A percentile compares a stretch with the other conserved stretches of the same genome.
phyloP scores from a whole-genome alignment of 2,888 invertebrate genomes.

The Spatulosminthurus flaviceps region DNA sequence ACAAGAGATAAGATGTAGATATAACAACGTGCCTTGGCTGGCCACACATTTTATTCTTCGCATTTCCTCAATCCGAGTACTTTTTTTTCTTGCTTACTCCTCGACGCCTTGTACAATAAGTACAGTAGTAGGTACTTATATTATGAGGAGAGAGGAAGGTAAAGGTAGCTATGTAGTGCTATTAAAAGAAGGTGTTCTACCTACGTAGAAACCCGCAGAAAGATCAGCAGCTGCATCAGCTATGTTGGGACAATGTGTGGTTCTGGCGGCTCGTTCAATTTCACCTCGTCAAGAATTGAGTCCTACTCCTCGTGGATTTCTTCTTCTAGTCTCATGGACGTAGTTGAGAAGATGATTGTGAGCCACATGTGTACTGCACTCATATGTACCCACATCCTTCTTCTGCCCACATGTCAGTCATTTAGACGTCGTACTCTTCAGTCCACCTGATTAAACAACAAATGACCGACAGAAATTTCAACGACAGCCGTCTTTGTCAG shows the following conservation, averaged over 20 bases:
- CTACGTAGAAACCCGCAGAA: neutral
- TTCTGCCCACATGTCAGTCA: slow-evolving; percentile 27
- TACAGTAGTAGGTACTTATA: too few species aligned
- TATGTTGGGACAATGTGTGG: neutral
- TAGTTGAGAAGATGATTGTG: neutral
- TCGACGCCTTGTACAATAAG: too few species aligned
- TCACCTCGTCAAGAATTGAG: neutral
- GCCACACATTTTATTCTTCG: neutral
- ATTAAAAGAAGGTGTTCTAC: neutral
- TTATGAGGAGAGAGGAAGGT: too few species aligned
- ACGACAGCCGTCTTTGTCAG: slow-evolving; percentile 28
- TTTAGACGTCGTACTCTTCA: slow-evolving; percentile 43
- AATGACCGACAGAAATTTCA: slow-evolving; percentile 44
- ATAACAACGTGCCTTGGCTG: slow-evolving; percentile 30
- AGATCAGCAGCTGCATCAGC: neutral
- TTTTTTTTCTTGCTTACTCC: too few species aligned
- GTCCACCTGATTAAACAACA: slow-evolving; percentile 46
- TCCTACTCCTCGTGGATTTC: neutral
- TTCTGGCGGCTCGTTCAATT: neutral
- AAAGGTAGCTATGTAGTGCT: too few species aligned
- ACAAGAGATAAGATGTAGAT: slow-evolving; percentile 28
- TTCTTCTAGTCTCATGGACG: neutral
- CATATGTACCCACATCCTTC: neutral
- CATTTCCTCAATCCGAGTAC: slow-evolving; percentile 5
- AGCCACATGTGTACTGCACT: neutral